Percentiles rank a stretch among this genome's conserved stretches.
phyloP scores from a whole-genome alignment of 2,113 vertebrate genomes.

The Martes martes region DNA sequence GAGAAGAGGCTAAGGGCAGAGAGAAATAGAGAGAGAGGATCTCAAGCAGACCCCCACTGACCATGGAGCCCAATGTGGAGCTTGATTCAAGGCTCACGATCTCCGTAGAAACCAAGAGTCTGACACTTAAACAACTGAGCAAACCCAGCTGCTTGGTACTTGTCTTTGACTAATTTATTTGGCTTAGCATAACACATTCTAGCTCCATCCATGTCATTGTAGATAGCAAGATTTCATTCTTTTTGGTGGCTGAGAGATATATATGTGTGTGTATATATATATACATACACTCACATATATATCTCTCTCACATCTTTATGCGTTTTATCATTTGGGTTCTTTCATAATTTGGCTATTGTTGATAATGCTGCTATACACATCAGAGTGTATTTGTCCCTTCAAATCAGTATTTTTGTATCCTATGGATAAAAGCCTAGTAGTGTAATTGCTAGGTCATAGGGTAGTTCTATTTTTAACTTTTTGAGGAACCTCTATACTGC shows the following conservation, averaged over 20 bases:
- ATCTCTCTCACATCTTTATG: not conserved
- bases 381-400: not conserved
- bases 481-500: not conserved
- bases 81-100: not conserved
- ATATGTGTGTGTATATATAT: too few species aligned
- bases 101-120: not conserved
- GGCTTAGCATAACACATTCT: not conserved
- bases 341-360: not conserved
- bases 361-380: not conserved
- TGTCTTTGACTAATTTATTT: not conserved
- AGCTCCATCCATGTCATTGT: not conserved
- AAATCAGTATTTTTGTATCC: not conserved
- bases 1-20: not conserved
- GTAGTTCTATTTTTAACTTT: not conserved
- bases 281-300: too few species aligned
- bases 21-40: not conserved
- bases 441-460: not conserved
- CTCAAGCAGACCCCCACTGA: not conserved
- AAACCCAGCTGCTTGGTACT: not conserved
- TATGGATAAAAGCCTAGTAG: not conserved
- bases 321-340: not conserved
- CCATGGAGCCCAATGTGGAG: not conserved
- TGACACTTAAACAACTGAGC: not conserved
- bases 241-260: not conserved
- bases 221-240: not conserved